Conservation (phyloP, 1,140 invertebrate species). For the Bathynomus jamesi region DNA sequence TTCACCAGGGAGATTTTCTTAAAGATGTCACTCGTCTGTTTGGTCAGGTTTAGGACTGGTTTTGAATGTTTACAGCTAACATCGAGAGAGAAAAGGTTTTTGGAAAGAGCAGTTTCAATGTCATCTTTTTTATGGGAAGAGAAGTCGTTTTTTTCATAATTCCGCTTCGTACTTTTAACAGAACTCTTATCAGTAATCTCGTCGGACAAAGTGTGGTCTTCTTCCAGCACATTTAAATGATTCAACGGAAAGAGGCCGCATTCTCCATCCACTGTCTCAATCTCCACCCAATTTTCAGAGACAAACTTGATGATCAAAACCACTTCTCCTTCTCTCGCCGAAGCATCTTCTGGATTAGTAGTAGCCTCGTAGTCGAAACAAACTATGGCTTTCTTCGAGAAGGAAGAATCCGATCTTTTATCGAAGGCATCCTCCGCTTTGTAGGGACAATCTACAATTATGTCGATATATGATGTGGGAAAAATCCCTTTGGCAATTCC, state of each 20-base stretch:
- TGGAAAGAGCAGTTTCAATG: slow-evolving; percentile 22
- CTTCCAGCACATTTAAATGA: slow-evolving; percentile 18
- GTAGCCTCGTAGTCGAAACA: slow-evolving; percentile 21
- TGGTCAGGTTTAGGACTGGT: no score
- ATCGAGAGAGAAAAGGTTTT: slow-evolving; percentile 28
- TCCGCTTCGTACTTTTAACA: slow-evolving; percentile 11
- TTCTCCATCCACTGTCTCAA: slow-evolving; percentile 23
- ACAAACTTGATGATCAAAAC: slow-evolving; percentile 28
- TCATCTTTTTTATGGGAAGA: slow-evolving; percentile 18
- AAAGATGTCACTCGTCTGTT: no score
- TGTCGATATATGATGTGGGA: slow-evolving; percentile 55
- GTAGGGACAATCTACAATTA: slow-evolving; percentile 53
- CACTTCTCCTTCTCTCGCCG: slow-evolving; percentile 26
- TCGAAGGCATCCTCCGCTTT: slow-evolving; percentile 34
- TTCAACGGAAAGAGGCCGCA: slow-evolving; percentile 33
- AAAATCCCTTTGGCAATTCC: slow-evolving; percentile 54
- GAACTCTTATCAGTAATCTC: background rate
- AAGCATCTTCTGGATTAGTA: slow-evolving; percentile 26
- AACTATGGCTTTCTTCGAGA: slow-evolving; percentile 18
- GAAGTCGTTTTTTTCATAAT: slow-evolving; percentile 35
- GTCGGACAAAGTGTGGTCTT: background rate
- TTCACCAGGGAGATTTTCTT: no score
- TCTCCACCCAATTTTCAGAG: slow-evolving; percentile 33
- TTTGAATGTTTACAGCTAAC: slow-evolving; percentile 4
- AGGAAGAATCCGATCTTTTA: slow-evolving; percentile 13